Evolutionary conservation across 2,888 invertebrate species (phyloP).

Genomic region (Oligia fasciuncula): DNA sequence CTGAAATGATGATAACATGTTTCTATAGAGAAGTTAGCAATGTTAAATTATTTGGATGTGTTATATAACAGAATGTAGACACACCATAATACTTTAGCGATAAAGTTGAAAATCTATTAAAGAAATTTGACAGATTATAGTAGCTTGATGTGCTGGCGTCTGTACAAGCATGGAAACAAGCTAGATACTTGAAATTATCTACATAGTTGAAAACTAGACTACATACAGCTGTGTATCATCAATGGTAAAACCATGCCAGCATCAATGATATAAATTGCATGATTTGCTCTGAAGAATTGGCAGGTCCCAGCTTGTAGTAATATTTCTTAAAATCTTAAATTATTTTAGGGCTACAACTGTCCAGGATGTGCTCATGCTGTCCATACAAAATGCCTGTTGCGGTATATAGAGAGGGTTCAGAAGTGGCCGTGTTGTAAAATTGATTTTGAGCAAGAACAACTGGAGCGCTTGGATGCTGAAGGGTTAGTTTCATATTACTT

Average conservation of each 20-base stretch:
- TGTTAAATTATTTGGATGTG: no score
- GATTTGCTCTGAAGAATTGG: not conserved
- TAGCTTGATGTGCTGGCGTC: no score
- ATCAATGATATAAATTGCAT: not conserved
- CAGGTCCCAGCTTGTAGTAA: not conserved
- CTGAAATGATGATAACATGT: no score
- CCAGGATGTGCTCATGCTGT: slow-evolving; percentile 79
- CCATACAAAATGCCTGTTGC: slow-evolving; percentile 82
- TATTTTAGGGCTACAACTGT: slow-evolving; percentile 85
- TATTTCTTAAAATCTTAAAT: not conserved
- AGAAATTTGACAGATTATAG: no score
- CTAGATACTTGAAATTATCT: slow-evolving; percentile 6
- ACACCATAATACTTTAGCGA: no score
- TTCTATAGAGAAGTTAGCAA: no score
- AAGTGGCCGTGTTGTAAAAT: slow-evolving; percentile 87
- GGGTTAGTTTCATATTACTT: slow-evolving; percentile 66
- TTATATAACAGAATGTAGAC: no score
- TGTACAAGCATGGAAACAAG: not conserved
- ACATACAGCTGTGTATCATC: not conserved
- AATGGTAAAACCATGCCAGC: not conserved
- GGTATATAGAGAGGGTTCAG: slow-evolving; percentile 78
- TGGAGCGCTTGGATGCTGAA: slow-evolving; percentile 74
- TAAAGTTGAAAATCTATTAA: no score
- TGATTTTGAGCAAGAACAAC: slow-evolving; percentile 75
- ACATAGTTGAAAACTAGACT: not conserved